These are phyloP conservation scores for Caenorhabditis auriculariae DNA, from an alignment of 2,888 invertebrate species.

Conservation along the genomic window DNA sequence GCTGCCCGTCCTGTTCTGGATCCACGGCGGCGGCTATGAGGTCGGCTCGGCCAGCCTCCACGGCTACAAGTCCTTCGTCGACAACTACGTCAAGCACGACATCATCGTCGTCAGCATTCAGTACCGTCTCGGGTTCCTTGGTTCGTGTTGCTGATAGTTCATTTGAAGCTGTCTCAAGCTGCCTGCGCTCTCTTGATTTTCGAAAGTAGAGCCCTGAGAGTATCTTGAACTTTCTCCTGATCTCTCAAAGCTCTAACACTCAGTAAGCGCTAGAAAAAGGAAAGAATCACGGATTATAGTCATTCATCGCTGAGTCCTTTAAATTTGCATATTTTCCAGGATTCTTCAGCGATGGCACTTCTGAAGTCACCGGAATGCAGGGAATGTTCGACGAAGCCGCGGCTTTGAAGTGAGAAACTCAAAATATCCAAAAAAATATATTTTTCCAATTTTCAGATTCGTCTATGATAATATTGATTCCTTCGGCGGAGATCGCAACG, in stretches of 20 bases:
- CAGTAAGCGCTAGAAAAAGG: too few species aligned
- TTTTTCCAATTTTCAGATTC: slow-evolving; percentile 21
- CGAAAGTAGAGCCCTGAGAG: too few species aligned
- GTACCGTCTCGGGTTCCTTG: slow-evolving; percentile 33
- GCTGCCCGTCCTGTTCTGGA: slow-evolving; percentile 91
- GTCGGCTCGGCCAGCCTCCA: slow-evolving; percentile 70
- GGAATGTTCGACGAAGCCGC: slow-evolving; percentile 35
- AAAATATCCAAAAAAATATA: background rate
- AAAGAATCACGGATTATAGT: too few species aligned
- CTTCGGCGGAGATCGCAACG: slow-evolving; percentile 35
- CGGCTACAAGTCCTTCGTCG: slow-evolving; percentile 31
- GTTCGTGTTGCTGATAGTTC: background rate
- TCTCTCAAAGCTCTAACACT: too few species aligned
- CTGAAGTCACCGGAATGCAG: slow-evolving; percentile 30
- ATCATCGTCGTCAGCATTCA: slow-evolving; percentile 44
- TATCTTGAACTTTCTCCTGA: too few species aligned
- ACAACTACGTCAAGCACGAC: slow-evolving; percentile 18
- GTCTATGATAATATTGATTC: slow-evolving; percentile 9
- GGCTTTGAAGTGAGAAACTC: slow-evolving; percentile 21
- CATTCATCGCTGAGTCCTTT: too few species aligned
- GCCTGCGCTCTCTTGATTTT: too few species aligned
- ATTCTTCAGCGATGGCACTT: slow-evolving; percentile 31
- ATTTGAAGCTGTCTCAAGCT: too few species aligned
- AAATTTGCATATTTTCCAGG: slow-evolving; percentile 13
- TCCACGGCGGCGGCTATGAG: slow-evolving; percentile 89